phyloP scores from a whole-genome alignment of 2,113 vertebrate genomes.

The Caracal caracal region DNA sequence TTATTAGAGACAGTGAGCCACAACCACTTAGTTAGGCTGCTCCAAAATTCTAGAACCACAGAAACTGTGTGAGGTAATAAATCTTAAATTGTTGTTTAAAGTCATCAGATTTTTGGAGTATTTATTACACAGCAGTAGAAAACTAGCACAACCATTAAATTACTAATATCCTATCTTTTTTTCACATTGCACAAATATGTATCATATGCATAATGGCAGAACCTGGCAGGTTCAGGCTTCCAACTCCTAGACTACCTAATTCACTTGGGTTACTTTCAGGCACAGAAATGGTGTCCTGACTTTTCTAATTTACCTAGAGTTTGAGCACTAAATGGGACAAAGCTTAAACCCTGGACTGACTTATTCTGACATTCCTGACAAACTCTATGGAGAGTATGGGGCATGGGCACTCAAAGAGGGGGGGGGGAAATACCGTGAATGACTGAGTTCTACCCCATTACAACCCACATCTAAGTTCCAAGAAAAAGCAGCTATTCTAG shows the following conservation, averaged over 20 bases:
- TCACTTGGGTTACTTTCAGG: background rate
- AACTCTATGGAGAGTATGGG: background rate
- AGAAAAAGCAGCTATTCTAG: background rate
- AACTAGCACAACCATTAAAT: background rate
- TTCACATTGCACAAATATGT: background rate
- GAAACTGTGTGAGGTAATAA: background rate
- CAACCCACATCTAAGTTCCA: background rate
- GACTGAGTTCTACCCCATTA: background rate
- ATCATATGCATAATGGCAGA: background rate
- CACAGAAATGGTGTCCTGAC: background rate
- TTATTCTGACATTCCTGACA: background rate
- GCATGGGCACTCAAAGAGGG: background rate
- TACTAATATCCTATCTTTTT: background rate
- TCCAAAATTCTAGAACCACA: background rate
- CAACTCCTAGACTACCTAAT: background rate
- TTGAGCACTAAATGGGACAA: background rate
- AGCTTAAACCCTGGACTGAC: background rate
- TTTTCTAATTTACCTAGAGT: background rate
- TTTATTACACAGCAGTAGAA: background rate
- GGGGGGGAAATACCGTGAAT: background rate
- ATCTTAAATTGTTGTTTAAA: background rate
- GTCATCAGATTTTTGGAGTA: background rate
- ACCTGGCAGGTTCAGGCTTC: background rate
- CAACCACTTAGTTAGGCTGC: background rate
- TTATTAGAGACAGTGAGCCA: background rate